Evolutionary conservation across 2,888 invertebrate genomes (phyloP), one percentile per base, ranked within the genome.

Genomic region (Barypeithes pellucidus): DNA sequence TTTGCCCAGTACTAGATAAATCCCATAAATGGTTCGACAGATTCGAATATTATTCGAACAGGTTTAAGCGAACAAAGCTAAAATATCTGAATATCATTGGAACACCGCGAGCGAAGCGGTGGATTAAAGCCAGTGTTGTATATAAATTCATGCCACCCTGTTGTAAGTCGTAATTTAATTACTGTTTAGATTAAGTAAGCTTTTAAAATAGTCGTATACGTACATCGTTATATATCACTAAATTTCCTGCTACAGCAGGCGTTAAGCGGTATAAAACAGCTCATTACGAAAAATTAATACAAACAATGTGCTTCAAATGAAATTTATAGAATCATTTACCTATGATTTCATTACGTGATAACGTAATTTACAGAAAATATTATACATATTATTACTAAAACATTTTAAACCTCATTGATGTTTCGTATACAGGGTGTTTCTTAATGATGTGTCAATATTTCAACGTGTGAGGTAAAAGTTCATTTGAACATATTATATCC

Each of bases 221-320:
- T 29, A 52, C 22, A 29, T 61, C 61, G 43, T 61, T 41, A 61
- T 43, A 41, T 14, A 43, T 43, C 14, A 61, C 61, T 22, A 61
- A 41, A 61, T 61, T 59, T 39, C 39, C 59, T 18, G 59, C 24
- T 14, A 43, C 20, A 39, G 61, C 39, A 24, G 8, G 61, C n/a
- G 41, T 52, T 52, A 52, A 52, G 52, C 29, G 52, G 52, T 52
- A 52, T 52, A 52, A 52, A 52, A 52, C 52, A 52, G 52, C 29
- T 24, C 52, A 52, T 52, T 29, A 52, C 8, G 52, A 52, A 52
- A 52, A 52, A 29, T 52, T 24, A 29, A 29, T 52, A 52, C 29
- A 52, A 52, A 52, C 29, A 52, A 14, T 14, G 29, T 52, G 29
- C 29, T 14, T 2, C 14, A 29, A 52, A 52, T 8, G 4, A 29